Base-by-base conservation (phyloP, 1,140 invertebrate species). In the Gryllus bimaculatus region DNA sequence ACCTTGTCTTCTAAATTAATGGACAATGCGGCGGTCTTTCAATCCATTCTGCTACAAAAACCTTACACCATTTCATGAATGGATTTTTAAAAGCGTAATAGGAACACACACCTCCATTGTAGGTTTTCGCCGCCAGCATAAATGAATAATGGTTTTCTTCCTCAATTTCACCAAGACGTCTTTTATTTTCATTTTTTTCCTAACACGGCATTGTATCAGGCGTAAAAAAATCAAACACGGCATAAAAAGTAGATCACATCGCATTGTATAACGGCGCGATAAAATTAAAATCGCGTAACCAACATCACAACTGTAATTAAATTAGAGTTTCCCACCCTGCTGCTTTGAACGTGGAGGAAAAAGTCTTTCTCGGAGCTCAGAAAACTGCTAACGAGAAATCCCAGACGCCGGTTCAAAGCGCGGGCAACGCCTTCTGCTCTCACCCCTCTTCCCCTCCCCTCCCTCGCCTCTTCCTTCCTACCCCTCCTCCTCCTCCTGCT, bases 271-370 rank as follows among this genome's bases (percentile, higher is more conserved):
- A 18, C 54, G 10, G 54, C 10, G 54, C 54, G 54, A 66, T 66
- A 66, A 66, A 66, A 66, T 66, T 66, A 66, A 66, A 66, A 66
- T 66, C 18, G 54, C 54, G 54, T 66, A 66, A 66, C 54, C 54
- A 66, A 13, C 54, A 66, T 66, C 54, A 66, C 54, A 66, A 66
- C 54, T 18, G 54, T 66, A 66, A 66, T 66, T 66, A 66, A 66
- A 66, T 66, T 66, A 66, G 10, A 66, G 54, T 18, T 18, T 66
- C 18, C 54, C 54, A 13, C 18, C 54, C 18, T 66, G 3, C 54
- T 18, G 54, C 54, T 66, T 66, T 13, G 18, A 66, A 66, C 54
- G 54, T 3, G 18, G 10, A 66, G 54, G 54, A 66, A 66, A 66
- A 66, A 66, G 10, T 13, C 54, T 66, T 66, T 18, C 54, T 66